Base-by-base conservation (phyloP, 2,888 invertebrate genomes). In the Sycophila texana region DNA sequence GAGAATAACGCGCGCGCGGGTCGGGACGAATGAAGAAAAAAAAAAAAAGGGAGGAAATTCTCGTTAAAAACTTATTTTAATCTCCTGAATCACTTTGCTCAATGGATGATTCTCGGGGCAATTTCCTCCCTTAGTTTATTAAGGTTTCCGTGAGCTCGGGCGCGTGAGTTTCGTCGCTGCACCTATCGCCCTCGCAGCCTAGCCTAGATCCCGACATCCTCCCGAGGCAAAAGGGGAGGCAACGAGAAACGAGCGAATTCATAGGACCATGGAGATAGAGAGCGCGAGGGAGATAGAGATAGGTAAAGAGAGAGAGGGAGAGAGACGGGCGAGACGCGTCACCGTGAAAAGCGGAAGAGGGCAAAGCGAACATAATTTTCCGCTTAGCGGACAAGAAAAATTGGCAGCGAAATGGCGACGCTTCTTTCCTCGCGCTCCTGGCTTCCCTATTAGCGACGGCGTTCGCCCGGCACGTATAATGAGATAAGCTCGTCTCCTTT, bases 301-400 rank as follows among this genome's bases (percentile, higher is more conserved):
- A 57, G 30, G 13, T 13, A 30, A 39, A 18, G 51, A 22, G n/a
- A n/a, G n/a, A 26, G n/a, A 14, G 14, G 14, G 12, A 13, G 12
- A 20, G 13, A 60, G 13, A 12, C 22, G 60, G 20, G 18, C 26
- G 16, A 18, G 20, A 30, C 47, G 20, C 14, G n/a, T 18, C 47
- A 30, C 3, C 47, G n/a, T 47, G 39, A 63, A 63, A 63, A 47
- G 55, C 20, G 14, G 16, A 13, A 49, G 51, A 53, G 16, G 67
- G 77, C 75, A 79, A 75, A 77, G 78, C 79, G 81, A 83, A 83
- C 82, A 82, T 82, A 84, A 84, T 86, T 86, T 86, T 84, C 82
- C 83, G 85, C 82, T 83, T 83, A 84, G 83, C 83, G 83, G 82
- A 77, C 84, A 82, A 84, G 83, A 86, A 84, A 86, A 84, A 86